These are phyloP conservation scores for Caenorhabditis sp. DNA, from an alignment of 2,888 invertebrate genomes.

Conservation along the genomic window DNA sequence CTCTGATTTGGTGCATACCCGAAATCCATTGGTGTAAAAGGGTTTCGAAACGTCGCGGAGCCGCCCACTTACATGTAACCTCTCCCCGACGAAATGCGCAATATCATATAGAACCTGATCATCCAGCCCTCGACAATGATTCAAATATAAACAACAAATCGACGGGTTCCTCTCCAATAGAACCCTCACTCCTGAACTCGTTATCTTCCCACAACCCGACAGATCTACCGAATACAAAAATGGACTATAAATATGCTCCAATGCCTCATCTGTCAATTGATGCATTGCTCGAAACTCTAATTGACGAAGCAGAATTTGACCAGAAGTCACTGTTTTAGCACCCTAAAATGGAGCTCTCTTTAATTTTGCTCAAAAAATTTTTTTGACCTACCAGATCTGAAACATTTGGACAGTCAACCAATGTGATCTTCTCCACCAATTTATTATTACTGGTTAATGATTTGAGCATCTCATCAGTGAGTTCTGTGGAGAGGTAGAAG, in stretches of 20 bases:
- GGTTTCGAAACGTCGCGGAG: too few relatives aligned
- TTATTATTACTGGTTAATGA: constrained; percentile 56
- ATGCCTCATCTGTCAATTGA: constrained; percentile 57
- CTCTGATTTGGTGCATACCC: too few relatives aligned
- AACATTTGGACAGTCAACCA: constrained; percentile 67
- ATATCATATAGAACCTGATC: constrained; percentile 69
- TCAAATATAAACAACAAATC: constrained; percentile 64
- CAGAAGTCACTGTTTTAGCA: constrained; percentile 54
- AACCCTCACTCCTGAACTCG: constrained; percentile 57
- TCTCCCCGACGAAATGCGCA: constrained; percentile 63
- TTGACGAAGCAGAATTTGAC: constrained; percentile 51
- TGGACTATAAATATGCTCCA: constrained; percentile 57
- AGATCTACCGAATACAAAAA: constrained; percentile 63
- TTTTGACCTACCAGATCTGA: constrained; percentile 51
- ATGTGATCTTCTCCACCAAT: constrained; percentile 57
- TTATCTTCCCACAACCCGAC: constrained; percentile 65
- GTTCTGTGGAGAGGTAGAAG: constrained; percentile 63
- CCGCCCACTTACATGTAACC: constrained; percentile 49
- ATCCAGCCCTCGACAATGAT: constrained; percentile 65
- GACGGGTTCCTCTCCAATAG: constrained; percentile 61
- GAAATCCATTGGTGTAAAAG: too few relatives aligned
- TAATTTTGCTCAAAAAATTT: background rate
- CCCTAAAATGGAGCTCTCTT: constrained; percentile 49
- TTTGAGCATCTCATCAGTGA: constrained; percentile 53
- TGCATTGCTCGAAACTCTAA: constrained; percentile 62